Evolutionary conservation across 2,888 invertebrate genomes (phyloP).

Genomic region (Sminthurinus aureus): DNA sequence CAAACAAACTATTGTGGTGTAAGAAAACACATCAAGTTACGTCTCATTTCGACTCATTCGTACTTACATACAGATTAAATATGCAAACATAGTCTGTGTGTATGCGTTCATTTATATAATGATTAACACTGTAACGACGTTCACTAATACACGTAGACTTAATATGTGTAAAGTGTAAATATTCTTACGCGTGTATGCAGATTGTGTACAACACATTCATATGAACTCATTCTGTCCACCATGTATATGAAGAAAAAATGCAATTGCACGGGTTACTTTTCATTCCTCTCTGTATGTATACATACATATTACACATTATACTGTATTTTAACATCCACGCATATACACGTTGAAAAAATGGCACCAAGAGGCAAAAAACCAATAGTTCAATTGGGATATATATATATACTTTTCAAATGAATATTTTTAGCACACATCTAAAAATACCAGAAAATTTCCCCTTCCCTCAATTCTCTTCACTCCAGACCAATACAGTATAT

Average conservation of each 20-base stretch:
- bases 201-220: neutral
- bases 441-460: slow-evolving; percentile 32
- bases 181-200: no score
- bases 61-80: neutral
- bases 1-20: neutral
- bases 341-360: neutral
- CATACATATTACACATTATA: no score
- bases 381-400: slow-evolving; percentile 9
- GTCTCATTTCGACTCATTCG: neutral
- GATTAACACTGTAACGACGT: neutral
- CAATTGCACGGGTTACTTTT: neutral
- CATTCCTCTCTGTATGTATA: neutral
- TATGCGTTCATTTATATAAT: neutral
- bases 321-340: neutral
- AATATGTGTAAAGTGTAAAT: no score
- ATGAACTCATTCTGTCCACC: slow-evolving; percentile 1
- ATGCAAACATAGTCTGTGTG: neutral
- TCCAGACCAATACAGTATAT: no score
- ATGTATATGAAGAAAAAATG: neutral
- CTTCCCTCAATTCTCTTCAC: slow-evolving; percentile 26
- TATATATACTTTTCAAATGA: neutral
- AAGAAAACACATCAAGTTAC: neutral
- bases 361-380: neutral
- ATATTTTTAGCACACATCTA: slow-evolving; percentile 40
- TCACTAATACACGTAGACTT: no score